Percentiles rank a stretch among this genome's conserved stretches.
Evolutionary conservation across 1,140 invertebrate genomes (phyloP).

Genomic region (Drosophila trapezifrons): DNA sequence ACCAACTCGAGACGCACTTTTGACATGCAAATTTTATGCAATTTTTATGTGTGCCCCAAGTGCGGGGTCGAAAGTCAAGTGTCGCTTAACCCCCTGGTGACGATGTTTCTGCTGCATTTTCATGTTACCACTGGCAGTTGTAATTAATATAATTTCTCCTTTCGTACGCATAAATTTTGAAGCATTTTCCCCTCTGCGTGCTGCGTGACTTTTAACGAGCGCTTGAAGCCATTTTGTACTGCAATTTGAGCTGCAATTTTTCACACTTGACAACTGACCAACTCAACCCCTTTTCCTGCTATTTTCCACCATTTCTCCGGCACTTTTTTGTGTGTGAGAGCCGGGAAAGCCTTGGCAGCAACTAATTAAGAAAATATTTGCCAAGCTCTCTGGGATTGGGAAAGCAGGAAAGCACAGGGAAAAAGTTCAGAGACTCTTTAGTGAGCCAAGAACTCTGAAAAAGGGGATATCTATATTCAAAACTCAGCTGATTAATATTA

Average conservation of each 20-base stretch:
- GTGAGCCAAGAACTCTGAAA: too few species aligned
- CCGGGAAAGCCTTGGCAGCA: constrained; percentile 51
- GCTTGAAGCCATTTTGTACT: constrained; percentile 78
- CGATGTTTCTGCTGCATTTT: constrained; percentile 52
- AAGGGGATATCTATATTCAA: too few species aligned
- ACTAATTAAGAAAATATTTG: constrained; percentile 83
- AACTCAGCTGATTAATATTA: too few species aligned
- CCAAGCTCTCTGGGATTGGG: constrained; percentile 46
- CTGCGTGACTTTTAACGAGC: constrained; percentile 81
- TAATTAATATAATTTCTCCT: constrained; percentile 79
- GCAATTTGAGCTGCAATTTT: constrained; percentile 80
- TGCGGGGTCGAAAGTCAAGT: constrained; percentile 22
- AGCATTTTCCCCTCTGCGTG: constrained; percentile 50
- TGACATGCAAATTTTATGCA: constrained; percentile 82
- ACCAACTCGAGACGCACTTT: constrained; percentile 71
- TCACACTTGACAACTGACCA: constrained; percentile 78
- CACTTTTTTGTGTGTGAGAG: constrained; percentile 18
- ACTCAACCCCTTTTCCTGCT: constrained; percentile 16
- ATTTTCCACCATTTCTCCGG: background rate
- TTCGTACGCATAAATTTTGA: constrained; percentile 78
- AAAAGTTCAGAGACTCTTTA: too few species aligned
- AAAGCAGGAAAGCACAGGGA: background rate
- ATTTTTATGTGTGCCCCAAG: constrained; percentile 34
- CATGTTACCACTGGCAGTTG: constrained; percentile 48
- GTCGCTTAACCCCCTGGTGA: constrained; percentile 26